A percentile compares a stretch with the other conserved stretches of the same genome.
phyloP scores from a whole-genome alignment of 2,113 vertebrate genomes.

The Colinus virginianus region DNA sequence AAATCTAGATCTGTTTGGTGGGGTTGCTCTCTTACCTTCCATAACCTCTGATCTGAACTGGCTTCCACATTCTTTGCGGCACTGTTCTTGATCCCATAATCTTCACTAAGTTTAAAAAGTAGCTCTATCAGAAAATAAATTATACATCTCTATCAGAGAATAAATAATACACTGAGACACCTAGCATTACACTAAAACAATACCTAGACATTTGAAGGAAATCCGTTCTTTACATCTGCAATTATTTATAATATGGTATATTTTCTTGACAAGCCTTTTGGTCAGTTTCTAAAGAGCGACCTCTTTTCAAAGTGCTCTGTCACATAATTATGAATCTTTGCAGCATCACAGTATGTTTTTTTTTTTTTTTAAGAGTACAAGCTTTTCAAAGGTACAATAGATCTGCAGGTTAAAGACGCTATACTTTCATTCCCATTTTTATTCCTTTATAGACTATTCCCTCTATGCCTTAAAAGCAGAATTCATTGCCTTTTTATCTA shows the following conservation, averaged over 20 bases:
- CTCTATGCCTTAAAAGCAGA: slow-evolving; percentile 81
- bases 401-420: slow-evolving; percentile 80
- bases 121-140: slow-evolving; percentile 76
- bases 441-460: slow-evolving; percentile 80
- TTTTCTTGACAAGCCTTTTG: slow-evolving; percentile 77
- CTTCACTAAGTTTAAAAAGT: slow-evolving; percentile 79
- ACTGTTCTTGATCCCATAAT: slow-evolving; percentile 82
- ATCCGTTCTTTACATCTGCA: slow-evolving; percentile 71
- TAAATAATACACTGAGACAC: slow-evolving; percentile 80
- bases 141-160: slow-evolving; percentile 76
- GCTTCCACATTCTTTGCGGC: slow-evolving; percentile 78
- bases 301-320: slow-evolving; percentile 72
- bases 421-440: slow-evolving; percentile 80
- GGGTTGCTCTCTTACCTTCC: slow-evolving; percentile 82
- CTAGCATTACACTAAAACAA: slow-evolving; percentile 67
- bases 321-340: slow-evolving; percentile 77
- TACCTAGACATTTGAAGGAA: slow-evolving; percentile 71
- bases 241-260: slow-evolving; percentile 81
- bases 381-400: slow-evolving; percentile 82
- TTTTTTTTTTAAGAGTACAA: slow-evolving; percentile 64
- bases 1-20: slow-evolving; percentile 70
- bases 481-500: slow-evolving; percentile 83
- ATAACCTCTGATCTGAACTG: slow-evolving; percentile 81
- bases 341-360: slow-evolving; percentile 70
- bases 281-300: slow-evolving; percentile 70